Percentiles rank a stretch among this genome's conserved stretches.
Conservation (phyloP, 1,140 invertebrate species). For the Choristoneura fumiferana region DNA sequence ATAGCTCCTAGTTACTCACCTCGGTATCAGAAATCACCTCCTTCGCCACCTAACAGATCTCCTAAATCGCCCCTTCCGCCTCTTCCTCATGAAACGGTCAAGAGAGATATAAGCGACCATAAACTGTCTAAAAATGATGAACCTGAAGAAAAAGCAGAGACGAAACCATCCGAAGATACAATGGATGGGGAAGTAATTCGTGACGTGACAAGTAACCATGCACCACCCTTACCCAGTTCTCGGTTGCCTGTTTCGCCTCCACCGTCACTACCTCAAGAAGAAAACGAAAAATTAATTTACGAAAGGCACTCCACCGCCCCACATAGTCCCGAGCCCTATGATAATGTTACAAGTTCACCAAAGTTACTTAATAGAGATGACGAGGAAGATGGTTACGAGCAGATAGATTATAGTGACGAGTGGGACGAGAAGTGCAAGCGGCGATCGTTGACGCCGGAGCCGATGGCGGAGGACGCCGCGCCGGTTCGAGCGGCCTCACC, state of each 20-base stretch:
- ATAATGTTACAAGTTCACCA: constrained; percentile 33
- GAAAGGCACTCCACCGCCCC: constrained; percentile 33
- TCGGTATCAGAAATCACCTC: constrained; percentile 40
- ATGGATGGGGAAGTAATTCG: constrained; percentile 5
- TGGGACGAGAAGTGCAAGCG: constrained; percentile 61
- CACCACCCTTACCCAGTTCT: constrained; percentile 2
- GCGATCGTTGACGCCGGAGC: constrained; percentile 63
- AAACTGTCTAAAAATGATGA: constrained; percentile 30
- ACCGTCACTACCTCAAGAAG: constrained; percentile 34
- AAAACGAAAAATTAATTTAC: constrained; percentile 30
- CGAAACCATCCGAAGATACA: background rate
- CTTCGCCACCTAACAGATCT: constrained; percentile 51
- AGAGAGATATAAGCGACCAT: constrained; percentile 16
- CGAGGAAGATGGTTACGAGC: constrained; percentile 60
- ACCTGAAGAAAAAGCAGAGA: constrained; percentile 25
- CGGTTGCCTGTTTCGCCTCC: constrained; percentile 32
- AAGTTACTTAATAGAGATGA: constrained; percentile 30
- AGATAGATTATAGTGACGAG: constrained; percentile 51
- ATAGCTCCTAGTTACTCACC: constrained; percentile 28
- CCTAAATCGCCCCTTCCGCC: constrained; percentile 49
- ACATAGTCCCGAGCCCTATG: constrained; percentile 30
- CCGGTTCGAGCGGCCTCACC: constrained; percentile 72
- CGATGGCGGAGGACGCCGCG: constrained; percentile 42
- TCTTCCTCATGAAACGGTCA: constrained; percentile 26
- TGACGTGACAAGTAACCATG: background rate